phyloP scores from a whole-genome alignment of 2,888 invertebrate genomes.

The Agrotis segetum region DNA sequence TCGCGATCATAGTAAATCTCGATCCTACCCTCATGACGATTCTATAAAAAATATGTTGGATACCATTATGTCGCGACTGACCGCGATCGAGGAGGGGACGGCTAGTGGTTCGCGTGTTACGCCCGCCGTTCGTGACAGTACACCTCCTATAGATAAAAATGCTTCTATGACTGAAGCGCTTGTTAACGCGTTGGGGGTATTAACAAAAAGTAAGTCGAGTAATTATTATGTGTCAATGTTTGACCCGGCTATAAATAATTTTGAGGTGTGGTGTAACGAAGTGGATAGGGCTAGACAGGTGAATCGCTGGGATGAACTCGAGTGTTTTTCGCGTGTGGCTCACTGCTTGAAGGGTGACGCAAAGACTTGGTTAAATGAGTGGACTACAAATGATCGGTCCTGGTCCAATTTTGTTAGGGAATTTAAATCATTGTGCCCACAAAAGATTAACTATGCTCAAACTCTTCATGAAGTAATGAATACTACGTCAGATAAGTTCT shows the following conservation, averaged over 20 bases:
- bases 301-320: not conserved
- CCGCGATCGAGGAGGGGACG: not conserved
- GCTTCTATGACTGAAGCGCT: not conserved
- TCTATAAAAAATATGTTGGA: not conserved
- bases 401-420: no score
- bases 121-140: not conserved
- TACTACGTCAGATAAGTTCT: not conserved
- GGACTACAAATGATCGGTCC: no score
- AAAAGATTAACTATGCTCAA: not conserved
- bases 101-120: not conserved
- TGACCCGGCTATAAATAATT: not conserved
- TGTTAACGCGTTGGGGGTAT: not conserved
- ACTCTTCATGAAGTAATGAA: not conserved
- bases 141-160: not conserved
- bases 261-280: not conserved
- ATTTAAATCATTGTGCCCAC: no score
- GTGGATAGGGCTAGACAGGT: not conserved
- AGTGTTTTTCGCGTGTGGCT: not conserved
- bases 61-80: not conserved
- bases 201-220: not conserved
- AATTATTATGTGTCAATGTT: not conserved
- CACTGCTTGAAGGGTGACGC: not conserved
- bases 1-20: no score
- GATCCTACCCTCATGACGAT: not conserved
- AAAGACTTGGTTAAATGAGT: not conserved